These are phyloP conservation scores for Scleropages formosus DNA, from an alignment of 2,797 vertebrate species.

Conservation along the genomic window DNA sequence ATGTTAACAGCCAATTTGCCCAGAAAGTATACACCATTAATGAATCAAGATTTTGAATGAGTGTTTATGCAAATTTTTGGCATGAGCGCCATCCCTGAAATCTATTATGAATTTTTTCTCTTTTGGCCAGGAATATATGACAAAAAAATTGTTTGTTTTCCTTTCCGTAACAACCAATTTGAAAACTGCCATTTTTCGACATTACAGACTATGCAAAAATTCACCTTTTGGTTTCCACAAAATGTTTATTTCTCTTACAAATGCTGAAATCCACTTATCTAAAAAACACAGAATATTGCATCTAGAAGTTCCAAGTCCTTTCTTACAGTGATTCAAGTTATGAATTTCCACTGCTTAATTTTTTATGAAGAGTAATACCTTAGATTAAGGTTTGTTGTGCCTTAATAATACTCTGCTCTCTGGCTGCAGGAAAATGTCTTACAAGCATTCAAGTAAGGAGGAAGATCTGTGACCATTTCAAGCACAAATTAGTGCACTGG, in stretches of 20 bases:
- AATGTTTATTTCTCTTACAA: neutral
- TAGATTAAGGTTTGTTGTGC: neutral
- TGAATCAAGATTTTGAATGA: too few species aligned
- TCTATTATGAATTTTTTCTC: too few species aligned
- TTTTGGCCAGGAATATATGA: too few species aligned
- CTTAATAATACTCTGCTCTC: neutral
- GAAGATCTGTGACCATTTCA: neutral
- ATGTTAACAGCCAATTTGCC: too few species aligned
- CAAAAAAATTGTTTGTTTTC: too few species aligned
- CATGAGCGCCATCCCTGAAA: too few species aligned
- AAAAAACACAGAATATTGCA: neutral
- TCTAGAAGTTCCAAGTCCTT: neutral
- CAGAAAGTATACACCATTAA: too few species aligned
- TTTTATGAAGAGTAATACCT: neutral
- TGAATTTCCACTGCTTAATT: neutral
- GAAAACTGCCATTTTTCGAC: too few species aligned
- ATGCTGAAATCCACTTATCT: neutral
- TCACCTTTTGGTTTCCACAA: neutral
- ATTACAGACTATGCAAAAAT: too few species aligned
- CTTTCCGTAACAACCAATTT: too few species aligned
- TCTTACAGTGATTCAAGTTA: neutral
- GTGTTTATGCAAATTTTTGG: too few species aligned
- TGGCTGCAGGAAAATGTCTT: neutral
- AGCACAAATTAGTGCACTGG: conserved; percentile 4
- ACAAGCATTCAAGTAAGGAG: neutral